phyloP scores from a whole-genome alignment of 2,888 invertebrate species.

The Microplitis manilae region DNA sequence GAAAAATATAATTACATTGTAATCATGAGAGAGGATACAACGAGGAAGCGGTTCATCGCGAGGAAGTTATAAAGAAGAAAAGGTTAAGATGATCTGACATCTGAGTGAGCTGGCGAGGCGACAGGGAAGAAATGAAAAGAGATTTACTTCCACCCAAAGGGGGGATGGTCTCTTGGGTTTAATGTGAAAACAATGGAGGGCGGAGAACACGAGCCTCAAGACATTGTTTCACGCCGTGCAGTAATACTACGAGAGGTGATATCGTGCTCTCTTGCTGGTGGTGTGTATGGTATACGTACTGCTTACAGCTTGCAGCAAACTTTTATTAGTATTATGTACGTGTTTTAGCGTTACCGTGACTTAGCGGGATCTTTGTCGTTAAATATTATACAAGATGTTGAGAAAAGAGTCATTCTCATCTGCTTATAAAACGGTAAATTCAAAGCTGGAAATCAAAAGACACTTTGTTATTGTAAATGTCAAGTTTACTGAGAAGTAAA shows the following conservation, averaged over 20 bases:
- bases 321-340: background rate
- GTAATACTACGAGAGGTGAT: constrained; percentile 37
- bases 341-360: background rate
- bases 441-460: background rate
- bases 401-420: constrained; percentile 17
- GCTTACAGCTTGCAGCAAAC: background rate
- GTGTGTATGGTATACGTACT: background rate
- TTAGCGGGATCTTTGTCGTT: constrained; percentile 16
- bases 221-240: constrained; percentile 51
- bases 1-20: constrained; percentile 38
- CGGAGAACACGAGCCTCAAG: constrained; percentile 48
- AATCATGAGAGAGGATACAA: constrained; percentile 46
- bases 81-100: constrained; percentile 43
- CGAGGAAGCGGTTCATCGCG: constrained; percentile 47
- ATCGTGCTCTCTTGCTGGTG: background rate
- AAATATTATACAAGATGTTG: background rate
- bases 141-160: constrained; percentile 17
- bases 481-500: constrained; percentile 5
- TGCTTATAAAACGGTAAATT: constrained; percentile 8
- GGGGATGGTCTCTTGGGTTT: constrained; percentile 26
- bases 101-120: constrained; percentile 22
- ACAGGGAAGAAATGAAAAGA: constrained; percentile 14
- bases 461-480: constrained; percentile 4
- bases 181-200: constrained; percentile 45
- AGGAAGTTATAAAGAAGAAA: constrained; percentile 52